Conservation (phyloP, 2,797 vertebrate genomes). For the Miichthys miiuy region DNA sequence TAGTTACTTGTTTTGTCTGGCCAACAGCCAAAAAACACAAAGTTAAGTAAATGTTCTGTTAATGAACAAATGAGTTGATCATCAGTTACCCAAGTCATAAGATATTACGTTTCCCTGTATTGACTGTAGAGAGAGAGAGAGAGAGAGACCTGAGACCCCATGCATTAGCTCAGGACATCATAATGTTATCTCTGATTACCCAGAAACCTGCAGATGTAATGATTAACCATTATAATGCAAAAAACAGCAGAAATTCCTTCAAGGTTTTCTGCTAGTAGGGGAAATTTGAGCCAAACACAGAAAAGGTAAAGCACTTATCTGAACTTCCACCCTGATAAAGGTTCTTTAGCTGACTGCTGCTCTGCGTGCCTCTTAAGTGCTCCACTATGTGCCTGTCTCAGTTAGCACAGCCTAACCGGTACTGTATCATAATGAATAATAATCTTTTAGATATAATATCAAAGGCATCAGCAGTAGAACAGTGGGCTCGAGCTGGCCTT, state of each 20-base stretch:
- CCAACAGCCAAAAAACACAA: background rate
- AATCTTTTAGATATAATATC: conserved; percentile 30
- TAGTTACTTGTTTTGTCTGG: background rate
- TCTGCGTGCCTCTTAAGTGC: conserved; percentile 34
- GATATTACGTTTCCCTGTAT: background rate
- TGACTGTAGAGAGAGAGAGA: background rate
- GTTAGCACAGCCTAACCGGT: conserved; percentile 49
- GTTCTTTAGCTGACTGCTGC: conserved; percentile 34
- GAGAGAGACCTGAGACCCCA: background rate
- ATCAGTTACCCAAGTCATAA: background rate
- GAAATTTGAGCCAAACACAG: conserved; percentile 14
- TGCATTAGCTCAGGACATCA: conserved; percentile 4
- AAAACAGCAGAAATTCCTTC: conserved; percentile 19
- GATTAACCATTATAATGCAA: conserved; percentile 5
- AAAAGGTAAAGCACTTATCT: conserved; percentile 28
- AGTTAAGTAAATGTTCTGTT: background rate
- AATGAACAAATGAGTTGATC: background rate
- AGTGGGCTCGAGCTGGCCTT: conserved; percentile 26
- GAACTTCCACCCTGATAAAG: conserved; percentile 25
- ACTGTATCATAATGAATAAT: conserved; percentile 60
- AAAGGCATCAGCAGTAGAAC: conserved; percentile 35
- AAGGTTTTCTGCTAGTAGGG: conserved; percentile 3
- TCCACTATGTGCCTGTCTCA: conserved; percentile 44
- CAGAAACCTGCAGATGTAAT: conserved; percentile 21
- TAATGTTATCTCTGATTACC: background rate